Percentiles rank a stretch among this genome's conserved stretches.
phyloP scores from a whole-genome alignment of 2,888 invertebrate species.

The Erebia palarica region DNA sequence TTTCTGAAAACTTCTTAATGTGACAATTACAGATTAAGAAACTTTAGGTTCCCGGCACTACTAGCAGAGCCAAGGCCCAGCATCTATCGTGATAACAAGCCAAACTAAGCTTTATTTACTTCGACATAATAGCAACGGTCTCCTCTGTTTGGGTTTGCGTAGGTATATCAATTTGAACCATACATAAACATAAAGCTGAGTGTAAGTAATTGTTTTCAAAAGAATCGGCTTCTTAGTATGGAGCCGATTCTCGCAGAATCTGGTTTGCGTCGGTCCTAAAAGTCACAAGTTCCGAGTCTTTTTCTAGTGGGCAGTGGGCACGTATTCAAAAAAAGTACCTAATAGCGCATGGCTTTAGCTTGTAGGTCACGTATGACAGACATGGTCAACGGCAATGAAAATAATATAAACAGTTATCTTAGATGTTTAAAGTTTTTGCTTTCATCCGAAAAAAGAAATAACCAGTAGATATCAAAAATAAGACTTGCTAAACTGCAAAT shows the following conservation, averaged over 20 bases:
- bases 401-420: not conserved
- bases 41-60: no score
- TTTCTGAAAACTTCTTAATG: no score
- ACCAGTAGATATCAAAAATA: not conserved
- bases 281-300: not conserved
- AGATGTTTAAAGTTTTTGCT: not conserved
- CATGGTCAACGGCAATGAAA: constrained; percentile 16
- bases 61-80: no score
- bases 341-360: not conserved
- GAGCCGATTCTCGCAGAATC: no score
- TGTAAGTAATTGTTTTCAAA: no score
- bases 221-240: no score
- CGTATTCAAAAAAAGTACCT: constrained; percentile 10
- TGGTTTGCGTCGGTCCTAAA: not conserved
- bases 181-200: no score
- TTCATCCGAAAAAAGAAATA: not conserved
- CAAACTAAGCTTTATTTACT: not conserved
- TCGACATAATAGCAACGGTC: no score
- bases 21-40: no score
- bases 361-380: constrained; percentile 16
- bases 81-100: no score
- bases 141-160: no score
- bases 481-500: not conserved
- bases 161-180: no score
- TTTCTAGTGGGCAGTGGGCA: not conserved